Evolutionary conservation across 2,113 vertebrate genomes (phyloP).

Genomic region (Phyllostomus hastatus): DNA sequence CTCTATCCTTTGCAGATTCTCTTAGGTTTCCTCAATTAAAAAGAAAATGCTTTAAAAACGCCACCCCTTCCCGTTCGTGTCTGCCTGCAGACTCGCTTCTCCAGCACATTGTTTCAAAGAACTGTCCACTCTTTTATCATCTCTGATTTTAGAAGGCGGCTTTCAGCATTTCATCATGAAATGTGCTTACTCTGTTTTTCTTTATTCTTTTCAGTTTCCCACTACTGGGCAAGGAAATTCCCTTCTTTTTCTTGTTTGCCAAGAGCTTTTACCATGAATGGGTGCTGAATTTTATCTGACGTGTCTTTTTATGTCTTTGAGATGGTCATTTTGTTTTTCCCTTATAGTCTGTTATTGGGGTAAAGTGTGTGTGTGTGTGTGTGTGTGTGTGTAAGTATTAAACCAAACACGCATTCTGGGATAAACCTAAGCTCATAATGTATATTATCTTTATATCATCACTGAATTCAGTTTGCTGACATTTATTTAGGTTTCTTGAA

Average conservation of each 20-base stretch:
- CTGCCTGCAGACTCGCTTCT: neutral
- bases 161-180: neutral
- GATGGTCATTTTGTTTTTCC: neutral
- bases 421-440: neutral
- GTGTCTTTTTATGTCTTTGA: neutral
- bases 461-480: neutral
- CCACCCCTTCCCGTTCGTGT: neutral
- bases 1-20: neutral
- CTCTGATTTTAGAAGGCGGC: neutral
- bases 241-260: neutral
- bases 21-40: neutral
- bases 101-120: neutral
- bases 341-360: neutral
- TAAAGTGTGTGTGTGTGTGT: neutral
- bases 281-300: neutral
- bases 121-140: neutral
- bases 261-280: neutral
- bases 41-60: neutral
- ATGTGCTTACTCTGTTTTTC: neutral
- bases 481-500: slow-evolving; percentile 8
- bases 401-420: neutral
- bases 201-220: neutral
- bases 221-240: neutral
- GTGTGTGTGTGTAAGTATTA: neutral
- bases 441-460: neutral